Conservation (phyloP, 2,888 invertebrate genomes). For the Drosophila flavopinicola region DNA sequence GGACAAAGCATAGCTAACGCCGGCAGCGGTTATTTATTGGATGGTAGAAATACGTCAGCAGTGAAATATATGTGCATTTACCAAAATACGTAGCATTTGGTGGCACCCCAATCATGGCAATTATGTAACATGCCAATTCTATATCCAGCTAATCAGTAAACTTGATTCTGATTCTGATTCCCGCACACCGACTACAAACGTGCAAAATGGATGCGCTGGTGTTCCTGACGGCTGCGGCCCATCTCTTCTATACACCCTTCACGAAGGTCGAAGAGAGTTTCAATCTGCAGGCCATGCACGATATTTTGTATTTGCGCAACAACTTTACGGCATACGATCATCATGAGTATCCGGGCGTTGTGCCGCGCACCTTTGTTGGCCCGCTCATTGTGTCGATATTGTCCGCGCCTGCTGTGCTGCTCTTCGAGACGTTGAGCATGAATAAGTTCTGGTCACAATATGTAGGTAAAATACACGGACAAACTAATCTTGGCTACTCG, state of each 20-base stretch:
- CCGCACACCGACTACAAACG: constrained; percentile 3
- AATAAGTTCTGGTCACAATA: constrained; percentile 96
- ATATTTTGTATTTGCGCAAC: constrained; percentile 94
- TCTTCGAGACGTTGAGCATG: constrained; percentile 88
- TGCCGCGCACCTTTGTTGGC: constrained; percentile 97
- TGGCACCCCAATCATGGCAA: constrained; percentile 41
- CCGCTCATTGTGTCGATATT: constrained; percentile 92
- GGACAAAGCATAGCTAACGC: constrained; percentile 19
- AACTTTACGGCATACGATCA: constrained; percentile 98
- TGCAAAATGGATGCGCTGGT: constrained; percentile 89
- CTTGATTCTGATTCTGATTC: constrained; percentile 22
- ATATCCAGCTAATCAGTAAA: constrained; percentile 11
- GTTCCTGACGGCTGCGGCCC: constrained; percentile 90
- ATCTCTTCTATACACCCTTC: constrained; percentile 95
- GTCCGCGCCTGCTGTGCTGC: constrained; percentile 90
- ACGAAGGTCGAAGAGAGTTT: constrained; percentile 99
- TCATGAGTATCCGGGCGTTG: constrained; percentile 98
- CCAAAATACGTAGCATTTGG: constrained; percentile 30
- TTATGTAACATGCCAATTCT: constrained; percentile 60
- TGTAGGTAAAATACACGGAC: constrained; percentile 87
- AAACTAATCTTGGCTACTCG: background rate
- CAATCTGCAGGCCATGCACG: constrained; percentile 99
- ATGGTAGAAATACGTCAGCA: constrained; percentile 18
- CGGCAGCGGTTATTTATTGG: constrained; percentile 28
- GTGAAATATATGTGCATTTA: constrained; percentile 43